Evolutionary conservation across 2,797 vertebrate genomes (phyloP), one percentile per base, ranked within the genome.

Genomic region (Gobio occitaniae): DNA sequence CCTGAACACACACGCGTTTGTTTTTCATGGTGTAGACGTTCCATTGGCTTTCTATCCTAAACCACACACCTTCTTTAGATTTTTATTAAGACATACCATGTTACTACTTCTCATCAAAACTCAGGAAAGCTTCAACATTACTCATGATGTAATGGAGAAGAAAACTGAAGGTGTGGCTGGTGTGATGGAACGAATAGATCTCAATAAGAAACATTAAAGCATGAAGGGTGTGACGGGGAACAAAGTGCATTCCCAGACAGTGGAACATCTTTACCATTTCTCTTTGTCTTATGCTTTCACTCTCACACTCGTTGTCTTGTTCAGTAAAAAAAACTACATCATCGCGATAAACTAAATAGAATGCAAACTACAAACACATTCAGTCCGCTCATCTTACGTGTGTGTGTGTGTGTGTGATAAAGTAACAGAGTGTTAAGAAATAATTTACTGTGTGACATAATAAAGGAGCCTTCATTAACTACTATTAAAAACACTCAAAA

Each of bases 1-100:
- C 93, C 92, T 90, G 36, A 81, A 87, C 87, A 87, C 89, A 92
- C 92, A 93, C 92, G 93, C 90, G 87, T 12, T 75, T 52, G 7
- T 68, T n/a, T 74, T 36, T 65, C 7, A 15, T 12, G 19, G 12
- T 61, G 44, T 12, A 80, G 61, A 80, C 2, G 10, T 32, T 41
- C n/a, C 21, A 82, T 44, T 71, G 36, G 44, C 52, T 82, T 70
- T 36, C 29, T 59, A 59, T 71, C 8, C 68, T 70, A 47, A 70
- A 25, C 7, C 65, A 50, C 63, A 21, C 17, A 21, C 17, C 5
- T 77, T 41, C 12, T 21, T 69, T 19, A 11, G 8, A 10, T 21
- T 44, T 56, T 16, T 15, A 61, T 44, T 3, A 6, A 78, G 21
- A 16, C 36, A 10, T 6, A n/a, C 10, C 19, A 44, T 16, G 41